These are phyloP conservation scores for Entelurus aequoreus DNA, from an alignment of 2,113 vertebrate species.

Conservation along the genomic window DNA sequence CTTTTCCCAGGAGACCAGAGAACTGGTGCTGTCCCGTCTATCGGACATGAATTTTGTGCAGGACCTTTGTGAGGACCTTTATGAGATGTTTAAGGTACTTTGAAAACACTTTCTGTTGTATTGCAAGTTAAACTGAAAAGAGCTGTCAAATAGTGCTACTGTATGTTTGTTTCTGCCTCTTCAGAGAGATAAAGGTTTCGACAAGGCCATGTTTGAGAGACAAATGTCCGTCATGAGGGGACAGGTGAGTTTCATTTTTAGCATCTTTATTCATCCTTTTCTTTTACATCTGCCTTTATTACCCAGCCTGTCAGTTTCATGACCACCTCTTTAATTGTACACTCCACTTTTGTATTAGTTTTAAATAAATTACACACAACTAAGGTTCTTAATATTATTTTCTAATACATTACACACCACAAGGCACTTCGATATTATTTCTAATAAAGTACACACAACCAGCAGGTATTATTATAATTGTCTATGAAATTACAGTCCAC, in stretches of 20 bases:
- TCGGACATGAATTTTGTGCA: conserved; percentile 99
- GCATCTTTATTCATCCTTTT: not conserved
- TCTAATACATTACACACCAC: no score
- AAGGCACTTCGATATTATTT: no score
- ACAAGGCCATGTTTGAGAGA: conserved; percentile 91
- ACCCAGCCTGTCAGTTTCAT: not conserved
- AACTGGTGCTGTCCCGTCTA: conserved; percentile 84
- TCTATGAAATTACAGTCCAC: no score
- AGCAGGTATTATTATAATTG: no score
- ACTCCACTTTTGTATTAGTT: no score
- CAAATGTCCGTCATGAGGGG: conserved; percentile 99
- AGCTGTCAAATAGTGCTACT: not conserved
- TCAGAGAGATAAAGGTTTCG: conserved; percentile 89
- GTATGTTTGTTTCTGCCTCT: conserved; percentile 4
- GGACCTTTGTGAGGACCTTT: conserved; percentile 96
- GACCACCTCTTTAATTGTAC: no score
- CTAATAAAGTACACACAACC: no score
- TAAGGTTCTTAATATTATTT: no score
- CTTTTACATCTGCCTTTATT: not conserved
- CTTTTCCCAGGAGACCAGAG: conserved; percentile 91
- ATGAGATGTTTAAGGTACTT: conserved; percentile 91
- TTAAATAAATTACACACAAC: no score
- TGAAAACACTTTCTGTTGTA: not conserved
- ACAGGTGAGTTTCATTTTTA: conserved; percentile 77
- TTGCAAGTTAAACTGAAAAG: not conserved